phyloP scores from a whole-genome alignment of 2,888 invertebrate genomes.

The Drosophila imparisetae region DNA sequence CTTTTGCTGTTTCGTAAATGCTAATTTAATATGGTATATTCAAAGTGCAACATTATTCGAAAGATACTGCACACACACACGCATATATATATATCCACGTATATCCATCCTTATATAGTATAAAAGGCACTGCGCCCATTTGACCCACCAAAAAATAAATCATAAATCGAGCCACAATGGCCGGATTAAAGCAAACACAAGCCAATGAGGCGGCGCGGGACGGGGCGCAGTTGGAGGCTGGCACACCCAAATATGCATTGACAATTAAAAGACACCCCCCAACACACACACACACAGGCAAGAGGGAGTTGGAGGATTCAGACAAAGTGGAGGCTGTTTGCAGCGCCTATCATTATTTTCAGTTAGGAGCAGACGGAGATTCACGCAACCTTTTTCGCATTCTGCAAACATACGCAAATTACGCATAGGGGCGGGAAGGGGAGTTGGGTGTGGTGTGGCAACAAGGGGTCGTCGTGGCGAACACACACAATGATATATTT shows the following conservation, averaged over 20 bases:
- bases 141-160: slow-evolving; percentile 66
- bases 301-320: background rate
- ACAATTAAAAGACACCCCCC: slow-evolving; percentile 66
- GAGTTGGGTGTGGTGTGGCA: background rate
- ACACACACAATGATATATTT: slow-evolving; percentile 59
- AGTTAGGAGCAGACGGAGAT: slow-evolving; percentile 47
- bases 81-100: background rate
- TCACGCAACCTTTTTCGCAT: slow-evolving; percentile 56
- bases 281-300: background rate
- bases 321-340: slow-evolving; percentile 16
- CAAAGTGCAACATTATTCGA: slow-evolving; percentile 7
- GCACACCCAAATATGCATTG: slow-evolving; percentile 68
- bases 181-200: slow-evolving; percentile 55
- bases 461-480: background rate
- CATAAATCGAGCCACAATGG: slow-evolving; percentile 74
- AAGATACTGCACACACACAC: slow-evolving; percentile 2
- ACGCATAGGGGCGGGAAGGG: slow-evolving; percentile 52
- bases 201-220: slow-evolving; percentile 15
- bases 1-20: background rate
- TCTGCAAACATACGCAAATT: slow-evolving; percentile 67
- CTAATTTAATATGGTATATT: slow-evolving; percentile 12
- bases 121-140: slow-evolving; percentile 38
- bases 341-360: slow-evolving; percentile 71
- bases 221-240: background rate
- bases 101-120: background rate